Evolutionary conservation across 2,113 vertebrate species (phyloP), one percentile per base, ranked within the genome.

Genomic region (Seriola dumerili): DNA sequence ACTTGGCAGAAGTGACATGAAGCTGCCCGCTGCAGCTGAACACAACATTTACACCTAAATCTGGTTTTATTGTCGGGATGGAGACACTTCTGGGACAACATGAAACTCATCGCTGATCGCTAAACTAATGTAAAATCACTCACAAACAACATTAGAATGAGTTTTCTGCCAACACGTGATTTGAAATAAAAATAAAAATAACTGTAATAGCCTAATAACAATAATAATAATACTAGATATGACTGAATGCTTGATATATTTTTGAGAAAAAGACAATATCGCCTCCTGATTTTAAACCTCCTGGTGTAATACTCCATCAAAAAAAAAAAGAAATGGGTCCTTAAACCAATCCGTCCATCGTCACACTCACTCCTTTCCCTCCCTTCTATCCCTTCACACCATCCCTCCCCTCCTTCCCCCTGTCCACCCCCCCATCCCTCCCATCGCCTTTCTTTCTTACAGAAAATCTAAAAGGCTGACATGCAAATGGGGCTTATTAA

Each of bases 401-500:
- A 77, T 80, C 48, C 68, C 46, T 34, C 58, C 21, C 67, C 52
- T 48, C 54, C 65, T 67, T 38, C 25, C 61, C 76, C 46, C 78
- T n/a, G 0, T 61, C 85, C 78, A 57, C 29, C 57, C 76, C 76
- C 64, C 72, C 77, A 65, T 76, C 73, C 86, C 84, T 78, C 75
- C 84, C 85, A 84, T 89, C 73, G 77, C 85, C 86, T 92, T 92
- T 89, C 84, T 92, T 89, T 92, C 84, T 89, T 85, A 82, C 85
- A 89, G 85, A 90, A 92, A 92, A 92, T 93, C 88, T 91, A 91
- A 91, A 92, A 89, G 86, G 90, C 90, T 94, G 92, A 93, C 92
- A 94, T 94, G 92, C 90, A 93, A 94, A 94, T 94, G 91, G 90
- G 87, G 84, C 88, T 91, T 93, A 94, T 94, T 94, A 94, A 94